Percentiles rank a stretch among this genome's conserved stretches.
Evolutionary conservation across 2,797 vertebrate genomes (phyloP).

Genomic region (Carapus acus): DNA sequence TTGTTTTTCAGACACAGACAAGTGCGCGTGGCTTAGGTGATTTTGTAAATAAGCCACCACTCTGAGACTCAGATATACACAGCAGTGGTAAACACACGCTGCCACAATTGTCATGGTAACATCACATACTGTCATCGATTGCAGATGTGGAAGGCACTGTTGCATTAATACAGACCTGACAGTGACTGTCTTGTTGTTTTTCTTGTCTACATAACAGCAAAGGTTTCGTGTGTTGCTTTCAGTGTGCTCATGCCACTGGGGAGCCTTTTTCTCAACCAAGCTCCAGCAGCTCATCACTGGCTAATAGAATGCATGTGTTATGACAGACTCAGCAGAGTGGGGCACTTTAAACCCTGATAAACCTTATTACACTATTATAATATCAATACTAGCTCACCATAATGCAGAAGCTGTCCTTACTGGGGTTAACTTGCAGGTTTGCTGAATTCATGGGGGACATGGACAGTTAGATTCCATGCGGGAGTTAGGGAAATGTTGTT

Average conservation of each 20-base stretch:
- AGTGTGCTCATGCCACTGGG: slow-evolving; percentile 15
- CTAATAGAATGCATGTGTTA: slow-evolving; percentile 17
- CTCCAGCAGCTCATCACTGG: slow-evolving; percentile 15
- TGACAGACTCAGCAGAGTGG: too few species aligned
- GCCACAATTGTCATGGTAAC: slow-evolving; percentile 62
- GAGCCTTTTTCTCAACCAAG: slow-evolving; percentile 27
- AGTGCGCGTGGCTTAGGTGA: slow-evolving; percentile 62
- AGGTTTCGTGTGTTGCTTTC: slow-evolving; percentile 9
- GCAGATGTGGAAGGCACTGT: slow-evolving; percentile 24
- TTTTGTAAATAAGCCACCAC: slow-evolving; percentile 55
- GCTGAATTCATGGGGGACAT: too few species aligned
- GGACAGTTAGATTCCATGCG: too few species aligned
- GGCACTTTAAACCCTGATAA: too few species aligned
- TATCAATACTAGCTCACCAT: too few species aligned
- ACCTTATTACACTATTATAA: too few species aligned
- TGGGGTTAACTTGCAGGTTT: too few species aligned
- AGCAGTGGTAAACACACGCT: slow-evolving; percentile 60
- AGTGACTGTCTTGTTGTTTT: slow-evolving; percentile 27
- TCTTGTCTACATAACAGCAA: slow-evolving; percentile 24
- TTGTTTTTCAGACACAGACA: slow-evolving; percentile 69
- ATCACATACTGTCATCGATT: slow-evolving; percentile 48
- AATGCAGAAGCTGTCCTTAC: too few species aligned
- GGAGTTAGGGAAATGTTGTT: too few species aligned
- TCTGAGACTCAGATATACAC: slow-evolving; percentile 61
- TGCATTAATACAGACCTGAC: slow-evolving; percentile 30